Base-by-base conservation (phyloP, 2,113 vertebrate genomes). In the Salvelinus fontinalis region DNA sequence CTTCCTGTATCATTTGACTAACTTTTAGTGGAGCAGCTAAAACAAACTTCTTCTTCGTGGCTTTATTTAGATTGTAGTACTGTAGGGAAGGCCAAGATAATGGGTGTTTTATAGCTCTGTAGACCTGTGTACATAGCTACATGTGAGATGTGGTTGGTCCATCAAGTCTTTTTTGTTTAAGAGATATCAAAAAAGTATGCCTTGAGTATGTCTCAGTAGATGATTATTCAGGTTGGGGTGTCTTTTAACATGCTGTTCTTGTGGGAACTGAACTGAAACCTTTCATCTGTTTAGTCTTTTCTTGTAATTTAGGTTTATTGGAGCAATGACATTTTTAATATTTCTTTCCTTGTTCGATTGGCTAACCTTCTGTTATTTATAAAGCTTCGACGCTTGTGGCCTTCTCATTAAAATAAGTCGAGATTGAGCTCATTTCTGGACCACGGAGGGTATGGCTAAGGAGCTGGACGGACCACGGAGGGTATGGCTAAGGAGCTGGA, bases 371-470 rank as follows among this genome's bases (percentile, higher is more conserved):
- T 84, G 75, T 87, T 91, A 78, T 88, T 81, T 81, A 59, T 75
- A 80, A 70, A 80, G 67, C 48, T 76, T 11, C 22, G 78, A 73
- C 79, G 72, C 70, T 57, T 57, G 75, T 49, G 71, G 65, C 44
- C 6, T 62, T 68, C 16, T 71, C 76, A 29, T 51, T 76, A 34
- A 65, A 78, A 74, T 70, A 84, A 74, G 75, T 76, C 78, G 80
- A 82, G 83, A 77, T 82, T 81, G 76, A 87, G 82, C 86, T 89
- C 29, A 74, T 74, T 81, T 76, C 24, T 59, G 77, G 49, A 81
- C 82, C 87, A 80, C 79, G 73, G 31, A 18, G 1, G 8, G 2
- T 54, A 18, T 54, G 16, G 16, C 16, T 54, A 18, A 1, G 16
- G 51, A 54, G 13, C 51, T 54, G 51, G 77, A 79, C n/a, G 77